Percentiles rank a stretch among this genome's conserved stretches.
Conservation (phyloP, 1,140 invertebrate species). For the Coelopa frigida region DNA sequence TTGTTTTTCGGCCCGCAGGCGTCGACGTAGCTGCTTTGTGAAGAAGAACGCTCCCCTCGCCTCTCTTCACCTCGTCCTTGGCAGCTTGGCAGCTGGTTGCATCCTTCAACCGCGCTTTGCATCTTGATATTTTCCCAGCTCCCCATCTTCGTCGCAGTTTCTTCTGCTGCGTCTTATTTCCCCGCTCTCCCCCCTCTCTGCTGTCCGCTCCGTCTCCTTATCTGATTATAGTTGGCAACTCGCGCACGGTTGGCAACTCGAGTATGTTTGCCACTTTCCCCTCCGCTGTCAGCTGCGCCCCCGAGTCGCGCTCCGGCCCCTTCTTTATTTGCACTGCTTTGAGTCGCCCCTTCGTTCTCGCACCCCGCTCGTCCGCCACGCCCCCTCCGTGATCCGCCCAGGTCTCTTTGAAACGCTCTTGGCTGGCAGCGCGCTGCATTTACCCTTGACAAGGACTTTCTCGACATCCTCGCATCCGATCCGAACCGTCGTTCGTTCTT, state of each 20-base stretch:
- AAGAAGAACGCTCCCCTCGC: background rate
- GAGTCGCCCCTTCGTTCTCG: no score
- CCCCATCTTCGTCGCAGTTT: background rate
- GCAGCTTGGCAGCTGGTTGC: background rate
- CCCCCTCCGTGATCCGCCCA: no score
- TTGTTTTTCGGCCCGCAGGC: no score
- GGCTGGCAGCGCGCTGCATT: background rate
- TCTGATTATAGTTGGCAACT: no score
- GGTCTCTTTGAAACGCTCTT: background rate
- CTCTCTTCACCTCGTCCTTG: background rate
- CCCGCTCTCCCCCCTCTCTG: background rate
- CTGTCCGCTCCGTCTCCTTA: background rate
- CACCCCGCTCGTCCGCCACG: no score
- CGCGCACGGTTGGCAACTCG: background rate
- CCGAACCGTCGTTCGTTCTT: background rate
- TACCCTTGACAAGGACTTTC: slow-evolving; percentile 15
- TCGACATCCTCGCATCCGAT: background rate
- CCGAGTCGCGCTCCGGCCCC: background rate
- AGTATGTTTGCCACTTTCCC: background rate
- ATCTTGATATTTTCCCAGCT: background rate
- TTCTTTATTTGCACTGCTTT: background rate
- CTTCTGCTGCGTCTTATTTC: background rate
- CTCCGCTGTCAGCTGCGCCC: background rate
- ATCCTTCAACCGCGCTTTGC: background rate
- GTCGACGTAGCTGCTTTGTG: no score